These are phyloP conservation scores for Asbolus verrucosus DNA, from an alignment of 1,140 invertebrate species.

Conservation along the genomic window DNA sequence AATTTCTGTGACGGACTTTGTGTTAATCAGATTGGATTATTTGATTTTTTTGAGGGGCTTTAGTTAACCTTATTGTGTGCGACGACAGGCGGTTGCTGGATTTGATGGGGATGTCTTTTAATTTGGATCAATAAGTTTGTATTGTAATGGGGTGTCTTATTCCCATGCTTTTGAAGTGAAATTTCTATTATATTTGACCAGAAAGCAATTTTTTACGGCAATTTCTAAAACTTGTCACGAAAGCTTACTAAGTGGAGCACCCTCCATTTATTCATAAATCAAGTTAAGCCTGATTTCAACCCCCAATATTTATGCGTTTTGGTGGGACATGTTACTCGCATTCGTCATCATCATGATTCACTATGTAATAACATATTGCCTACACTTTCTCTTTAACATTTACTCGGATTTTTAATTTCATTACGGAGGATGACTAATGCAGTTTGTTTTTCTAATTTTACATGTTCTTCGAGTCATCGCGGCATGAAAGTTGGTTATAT, in stretches of 20 bases:
- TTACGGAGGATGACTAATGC: conserved; percentile 27
- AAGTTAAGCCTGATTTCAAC: conserved; percentile 46
- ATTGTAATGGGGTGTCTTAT: conserved; percentile 1
- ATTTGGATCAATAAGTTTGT: conserved; percentile 24
- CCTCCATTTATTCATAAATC: conserved; percentile 44
- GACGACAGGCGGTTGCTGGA: neutral
- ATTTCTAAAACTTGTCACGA: conserved; percentile 44
- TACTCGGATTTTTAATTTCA: conserved; percentile 15
- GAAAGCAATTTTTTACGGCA: conserved; percentile 36
- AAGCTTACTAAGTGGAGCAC: conserved; percentile 44
- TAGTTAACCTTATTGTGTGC: conserved; percentile 22
- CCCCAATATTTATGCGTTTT: conserved; percentile 41
- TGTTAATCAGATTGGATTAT: conserved; percentile 34
- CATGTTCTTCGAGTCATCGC: conserved; percentile 5
- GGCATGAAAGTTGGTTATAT: conserved; percentile 20
- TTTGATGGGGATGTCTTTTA: conserved; percentile 11
- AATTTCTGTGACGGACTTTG: conserved; percentile 2
- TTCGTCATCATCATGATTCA: conserved; percentile 45
- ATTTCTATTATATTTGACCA: conserved; percentile 31
- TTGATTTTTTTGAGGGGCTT: neutral
- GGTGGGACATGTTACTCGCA: conserved; percentile 31
- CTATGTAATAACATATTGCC: conserved; percentile 21
- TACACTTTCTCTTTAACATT: neutral
- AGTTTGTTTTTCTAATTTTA: neutral
- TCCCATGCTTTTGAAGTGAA: conserved; percentile 9